Percentiles rank a stretch among this genome's conserved stretches.
Conservation (phyloP, 2,113 vertebrate species). For the Ceyx cyanopectus region DNA sequence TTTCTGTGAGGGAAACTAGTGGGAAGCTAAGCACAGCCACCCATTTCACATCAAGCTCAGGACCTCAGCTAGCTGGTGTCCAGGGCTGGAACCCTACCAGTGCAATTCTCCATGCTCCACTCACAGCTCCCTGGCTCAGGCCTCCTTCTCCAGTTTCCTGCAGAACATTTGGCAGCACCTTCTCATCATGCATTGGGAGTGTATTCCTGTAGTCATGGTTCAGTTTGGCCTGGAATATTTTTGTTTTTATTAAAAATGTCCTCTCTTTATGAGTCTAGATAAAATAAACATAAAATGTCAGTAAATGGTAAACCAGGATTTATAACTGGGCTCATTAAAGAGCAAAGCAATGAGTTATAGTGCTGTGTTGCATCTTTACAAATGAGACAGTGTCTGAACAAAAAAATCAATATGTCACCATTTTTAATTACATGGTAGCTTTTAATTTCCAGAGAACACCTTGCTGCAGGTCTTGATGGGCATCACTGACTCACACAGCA, state of each 20-base stretch:
- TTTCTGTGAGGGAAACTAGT: neutral
- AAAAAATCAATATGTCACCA: constrained; percentile 21
- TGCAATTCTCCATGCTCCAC: neutral
- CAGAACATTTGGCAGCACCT: neutral
- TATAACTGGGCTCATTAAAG: neutral
- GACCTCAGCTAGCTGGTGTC: neutral
- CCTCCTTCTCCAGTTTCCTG: neutral
- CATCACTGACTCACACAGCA: neutral
- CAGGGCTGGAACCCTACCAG: neutral
- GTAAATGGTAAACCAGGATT: neutral
- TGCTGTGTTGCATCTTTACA: neutral
- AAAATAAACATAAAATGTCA: constrained; percentile 41
- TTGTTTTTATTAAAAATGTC: neutral
- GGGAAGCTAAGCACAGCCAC: neutral
- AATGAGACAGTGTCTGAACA: neutral
- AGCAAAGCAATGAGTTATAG: neutral
- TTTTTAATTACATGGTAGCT: neutral
- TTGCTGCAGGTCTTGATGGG: neutral
- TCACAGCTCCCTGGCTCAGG: neutral
- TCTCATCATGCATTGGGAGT: neutral
- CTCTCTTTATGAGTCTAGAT: neutral
- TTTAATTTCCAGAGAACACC: constrained; percentile 42
- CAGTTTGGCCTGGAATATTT: neutral
- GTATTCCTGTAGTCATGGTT: fast-evolving
- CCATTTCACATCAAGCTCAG: neutral